Conservation (phyloP, 1,140 invertebrate genomes). For the Bombus breviceps region DNA sequence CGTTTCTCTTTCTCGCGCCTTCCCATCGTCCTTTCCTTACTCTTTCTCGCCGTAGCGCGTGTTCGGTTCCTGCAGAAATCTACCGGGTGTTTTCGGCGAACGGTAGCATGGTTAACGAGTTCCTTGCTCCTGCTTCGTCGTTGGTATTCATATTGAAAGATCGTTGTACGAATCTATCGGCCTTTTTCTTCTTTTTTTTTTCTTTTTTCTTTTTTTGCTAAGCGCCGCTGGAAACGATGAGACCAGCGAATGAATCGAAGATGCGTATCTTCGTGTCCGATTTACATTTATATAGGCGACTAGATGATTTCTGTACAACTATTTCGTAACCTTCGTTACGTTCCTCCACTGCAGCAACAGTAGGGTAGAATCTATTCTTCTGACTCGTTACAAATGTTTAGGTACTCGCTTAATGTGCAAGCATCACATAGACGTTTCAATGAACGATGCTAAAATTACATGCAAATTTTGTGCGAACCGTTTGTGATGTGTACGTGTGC, state of each 20-base stretch:
- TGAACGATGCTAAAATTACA: background rate
- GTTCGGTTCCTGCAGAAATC: slow-evolving; percentile 69
- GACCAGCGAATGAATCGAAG: slow-evolving; percentile 29
- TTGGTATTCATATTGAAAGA: slow-evolving; percentile 45
- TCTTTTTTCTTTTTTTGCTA: background rate
- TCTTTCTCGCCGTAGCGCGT: slow-evolving; percentile 15
- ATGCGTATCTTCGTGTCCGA: slow-evolving; percentile 27
- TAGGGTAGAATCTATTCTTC: background rate
- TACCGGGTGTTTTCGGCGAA: slow-evolving; percentile 78
- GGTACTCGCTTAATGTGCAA: background rate
- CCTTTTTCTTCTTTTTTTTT: background rate
- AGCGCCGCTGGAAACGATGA: slow-evolving; percentile 19
- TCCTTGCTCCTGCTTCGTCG: slow-evolving; percentile 29
- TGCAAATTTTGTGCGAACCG: background rate
- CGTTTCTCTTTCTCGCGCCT: slow-evolving; percentile 5
- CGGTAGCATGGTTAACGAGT: slow-evolving; percentile 31
- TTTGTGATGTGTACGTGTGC: background rate
- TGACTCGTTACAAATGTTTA: background rate
- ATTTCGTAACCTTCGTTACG: background rate
- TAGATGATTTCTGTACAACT: slow-evolving; percentile 3
- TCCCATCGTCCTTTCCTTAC: background rate
- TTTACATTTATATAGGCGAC: slow-evolving; percentile 45
- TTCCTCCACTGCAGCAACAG: background rate
- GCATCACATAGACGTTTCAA: background rate
- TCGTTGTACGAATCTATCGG: slow-evolving; percentile 37